Evolutionary conservation across 2,888 invertebrate genomes (phyloP), one percentile per base, ranked within the genome.

Genomic region (Cantharis rufa): DNA sequence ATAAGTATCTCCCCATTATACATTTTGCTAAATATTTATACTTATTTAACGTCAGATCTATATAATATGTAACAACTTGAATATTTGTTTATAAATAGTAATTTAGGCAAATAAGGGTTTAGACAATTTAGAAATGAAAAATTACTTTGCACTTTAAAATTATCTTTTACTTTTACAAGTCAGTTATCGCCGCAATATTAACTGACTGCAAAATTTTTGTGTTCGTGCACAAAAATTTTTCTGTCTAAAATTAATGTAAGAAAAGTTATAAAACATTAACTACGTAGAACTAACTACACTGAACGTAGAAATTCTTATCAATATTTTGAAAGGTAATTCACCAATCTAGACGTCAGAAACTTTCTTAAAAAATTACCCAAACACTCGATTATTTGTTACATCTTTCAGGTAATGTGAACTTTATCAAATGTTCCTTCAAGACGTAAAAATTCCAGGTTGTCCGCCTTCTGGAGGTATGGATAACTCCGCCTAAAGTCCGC

Each of bases 401-500:
- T 48, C 48, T 48, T 48, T 48, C 75, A 78, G 72, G 72, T 75
- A 75, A 75, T 72, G 64, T 70, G 69, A 70, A 69, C 74, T 72
- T 68, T 78, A 82, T 82, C 81, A 80, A 81, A 80, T 77, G 82
- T 80, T 81, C 80, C 82, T 83, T 81, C 82, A 80, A 82, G 82
- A 80, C 78, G 78, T 81, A 80, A 79, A 66, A 66, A 81, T 80
- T 81, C 82, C 77, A 81, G 80, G 84, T 81, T 80, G 83, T 80
- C 84, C 86, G 85, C 86, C 86, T 85, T 83, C 83, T 82, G 84
- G 85, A 83, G 84, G 83, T 79, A 81, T 78, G 74, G 78, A 77
- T 78, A 64, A 82, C 80, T 81, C 85, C 86, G 85, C 86, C 85
- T 85, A 80, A 81, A 79, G 74, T 78, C 84, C 85, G 85, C 85